A percentile compares a stretch with the other conserved stretches of the same genome.
These are phyloP conservation scores for Liposcelis brunnea DNA, from an alignment of 2,888 invertebrate species.

Conservation along the genomic window DNA sequence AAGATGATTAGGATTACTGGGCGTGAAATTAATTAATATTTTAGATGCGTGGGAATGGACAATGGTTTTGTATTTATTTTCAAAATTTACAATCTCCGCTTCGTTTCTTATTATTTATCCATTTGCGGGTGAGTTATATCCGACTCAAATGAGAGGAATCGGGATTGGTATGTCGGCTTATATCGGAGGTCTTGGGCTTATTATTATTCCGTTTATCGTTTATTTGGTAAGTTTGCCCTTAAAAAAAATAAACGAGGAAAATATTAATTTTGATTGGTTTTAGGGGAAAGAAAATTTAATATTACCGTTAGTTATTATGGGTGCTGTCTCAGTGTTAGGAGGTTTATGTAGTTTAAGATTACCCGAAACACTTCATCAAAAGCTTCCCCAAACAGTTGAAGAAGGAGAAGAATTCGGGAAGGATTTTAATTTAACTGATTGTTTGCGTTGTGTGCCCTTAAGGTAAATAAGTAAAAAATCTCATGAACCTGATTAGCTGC, in stretches of 20 bases:
- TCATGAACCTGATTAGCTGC: too few relatives aligned
- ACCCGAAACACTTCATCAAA: constrained; percentile 70
- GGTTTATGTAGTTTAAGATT: constrained; percentile 62
- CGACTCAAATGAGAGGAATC: constrained; percentile 72
- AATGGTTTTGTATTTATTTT: constrained; percentile 55
- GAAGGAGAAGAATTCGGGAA: constrained; percentile 79
- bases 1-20: neutral
- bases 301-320: constrained; percentile 70
- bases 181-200: constrained; percentile 72
- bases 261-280: constrained; percentile 15
- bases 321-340: constrained; percentile 60
- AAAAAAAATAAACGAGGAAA: too few relatives aligned
- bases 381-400: constrained; percentile 69
- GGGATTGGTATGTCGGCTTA: constrained; percentile 85
- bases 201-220: constrained; percentile 79
- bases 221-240: constrained; percentile 74
- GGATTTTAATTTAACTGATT: constrained; percentile 60
- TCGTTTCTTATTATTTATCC: constrained; percentile 85
- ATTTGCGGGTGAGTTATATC: constrained; percentile 81
- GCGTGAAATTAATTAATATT: neutral
- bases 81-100: constrained; percentile 78
- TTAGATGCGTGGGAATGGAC: constrained; percentile 57
- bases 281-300: constrained; percentile 73
- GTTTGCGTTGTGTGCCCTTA: constrained; percentile 48
- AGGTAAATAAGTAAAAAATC: too few relatives aligned